Evolutionary conservation across 2,888 invertebrate genomes (phyloP), one percentile per base, ranked within the genome.

Genomic region (Cremastinae sp.): DNA sequence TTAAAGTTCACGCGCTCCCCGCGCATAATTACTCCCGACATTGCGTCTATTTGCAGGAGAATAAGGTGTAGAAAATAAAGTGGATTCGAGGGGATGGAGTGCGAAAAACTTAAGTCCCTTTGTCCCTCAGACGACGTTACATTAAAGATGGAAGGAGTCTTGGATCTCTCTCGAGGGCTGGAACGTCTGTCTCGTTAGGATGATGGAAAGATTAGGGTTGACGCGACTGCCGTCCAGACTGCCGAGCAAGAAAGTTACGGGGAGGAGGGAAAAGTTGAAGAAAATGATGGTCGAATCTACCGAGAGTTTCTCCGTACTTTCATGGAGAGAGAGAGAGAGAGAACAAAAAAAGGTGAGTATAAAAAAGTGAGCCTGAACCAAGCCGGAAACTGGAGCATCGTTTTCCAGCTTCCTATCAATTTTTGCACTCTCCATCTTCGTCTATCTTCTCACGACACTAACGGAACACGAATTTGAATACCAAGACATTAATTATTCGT

Each of bases 361-460:
- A n/a, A 51, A 51, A 49, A 49, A 51, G 59, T 2, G 36, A 43
- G 51, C n/a, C n/a, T n/a, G n/a, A n/a, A n/a, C n/a, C n/a, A 36
- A 66, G 54, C 56, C 43, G 66, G 70, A 71, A 74, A 71, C 74
- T 71, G 20, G 70, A 70, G 66, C 77, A 70, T 77, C 74, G 61
- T 64, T 58, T 58, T 41, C 18, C 51, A 65, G 53, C 53, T 53
- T 68, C 66, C 45, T 45, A 45, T 64, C 66, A 53, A 73, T 61
- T 53, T 43, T 28, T 65, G 20, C 51, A 45, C 45, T 61, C 53
- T 34, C 49, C 47, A 45, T 16, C 36, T 65, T n/a, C 16, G 3
- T 36, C 53, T 14, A 5, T 28, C 28, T 14, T 34, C 5, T 38
- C 47, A 12, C 20, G 8, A 14, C 18, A 18, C 18, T 22, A 56